Base-by-base conservation (phyloP, 2,113 vertebrate genomes). In the Lichenostomus cassidix region DNA sequence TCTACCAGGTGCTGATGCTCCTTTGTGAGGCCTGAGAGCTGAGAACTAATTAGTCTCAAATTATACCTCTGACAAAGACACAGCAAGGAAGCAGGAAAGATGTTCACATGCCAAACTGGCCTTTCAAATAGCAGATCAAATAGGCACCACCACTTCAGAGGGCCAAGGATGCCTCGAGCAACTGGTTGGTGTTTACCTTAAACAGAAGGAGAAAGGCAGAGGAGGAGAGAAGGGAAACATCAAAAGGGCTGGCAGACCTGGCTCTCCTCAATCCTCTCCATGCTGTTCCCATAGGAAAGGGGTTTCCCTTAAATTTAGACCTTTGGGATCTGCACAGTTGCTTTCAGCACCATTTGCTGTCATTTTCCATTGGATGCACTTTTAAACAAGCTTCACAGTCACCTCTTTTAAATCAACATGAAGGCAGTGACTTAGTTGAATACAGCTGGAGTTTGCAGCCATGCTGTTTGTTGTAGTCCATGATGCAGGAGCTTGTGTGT, bases 31-130 rank as follows among this genome's bases (percentile, higher is more conserved):
- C 58, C 90, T 62, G 88, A 90, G 79, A 94, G 83, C 71, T 88
- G 94, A 74, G 87, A 91, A 94, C 59, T 94, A 95, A 97, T 95
- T 95, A 95, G 91, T 86, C 62, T 67, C 77, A 88, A 87, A 93
- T 95, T 70, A 94, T 22, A 67, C 33, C 59, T 39, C 71, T 83
- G 63, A 94, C 75, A 95, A 97, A 92, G 84, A 39, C 79, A 50
- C 75, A 63, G 67, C 62, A 55, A 93, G 59, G 75, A 69, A 94
- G 84, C 78, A 77, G 70, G 44, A 63, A 80, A 85, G 53, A 58
- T 0, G 0, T 31, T 58, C 50, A 63, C 46, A 28, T 35, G 67
- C 82, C 82, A 88, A 71, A 77, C 76, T 3, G 1, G 59, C 69
- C 78, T 90, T 91, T 90, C 75, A 94, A 80, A 95, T 12, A 17